Evolutionary conservation across 2,888 invertebrate species (phyloP), one percentile per base, ranked within the genome.

Genomic region (Morpho deidamia): DNA sequence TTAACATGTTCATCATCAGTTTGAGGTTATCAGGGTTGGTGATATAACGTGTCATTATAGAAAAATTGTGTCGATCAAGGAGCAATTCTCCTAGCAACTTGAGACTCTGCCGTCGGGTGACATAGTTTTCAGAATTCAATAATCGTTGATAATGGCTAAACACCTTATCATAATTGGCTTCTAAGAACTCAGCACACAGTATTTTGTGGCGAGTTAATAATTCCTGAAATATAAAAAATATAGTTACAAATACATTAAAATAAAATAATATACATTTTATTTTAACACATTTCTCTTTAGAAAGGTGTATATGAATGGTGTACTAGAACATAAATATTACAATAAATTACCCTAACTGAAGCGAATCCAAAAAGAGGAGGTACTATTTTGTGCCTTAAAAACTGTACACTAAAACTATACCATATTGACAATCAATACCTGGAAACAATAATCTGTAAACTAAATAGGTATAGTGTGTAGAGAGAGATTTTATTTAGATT

Each of bases 1-100:
- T 97, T 78, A 99, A 92, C 98, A 99, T 98, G 86, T 99, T 99
- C 99, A 99, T 99, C 99, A 99, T 99, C 67, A 99, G 92, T 87
- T 99, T 99, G 65, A 99, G 92, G 91, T 99, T 99, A 84, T 99
- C 99, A 34, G 99, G 99, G 89, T 99, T 99, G 74, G 98, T 98
- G 91, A 99, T 99, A 92, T 99, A 99, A 75, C 96, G 95, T 62
- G 97, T 97, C 97, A 97, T 97, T 69, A 97, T 98, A 67, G 97
- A 98, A 91, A 99, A 99, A 92, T 99, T 99, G 90, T 99, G 99
- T 81, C 99, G 94, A 89, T 99, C 99, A 69, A 99, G 92, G 70
- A 99, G 91, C 73, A 99, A 90, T 91, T 99, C 99, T 38, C 99
- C 99, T 58, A 99, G 92, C 66, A 99, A 91, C 92, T 99, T 99